These are phyloP conservation scores for Apodemus agrarius DNA, from an alignment of 2,797 vertebrate genomes.

Conservation along the genomic window DNA sequence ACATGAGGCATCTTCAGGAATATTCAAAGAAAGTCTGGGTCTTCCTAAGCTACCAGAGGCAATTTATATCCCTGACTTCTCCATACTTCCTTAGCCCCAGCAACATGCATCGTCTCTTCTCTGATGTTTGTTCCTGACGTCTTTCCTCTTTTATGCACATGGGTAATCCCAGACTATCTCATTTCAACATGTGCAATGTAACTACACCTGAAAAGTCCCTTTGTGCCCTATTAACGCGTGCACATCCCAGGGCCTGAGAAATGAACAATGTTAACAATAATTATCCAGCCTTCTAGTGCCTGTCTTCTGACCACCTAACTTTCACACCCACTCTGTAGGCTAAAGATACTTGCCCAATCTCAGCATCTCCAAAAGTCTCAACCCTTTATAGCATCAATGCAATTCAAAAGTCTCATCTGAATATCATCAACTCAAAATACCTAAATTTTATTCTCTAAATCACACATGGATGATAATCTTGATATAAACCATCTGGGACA, in stretches of 20 bases:
- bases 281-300: background rate
- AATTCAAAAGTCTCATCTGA: conserved; percentile 55
- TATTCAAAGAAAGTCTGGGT: background rate
- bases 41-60: background rate
- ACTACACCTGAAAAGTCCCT: background rate
- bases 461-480: conserved; percentile 10
- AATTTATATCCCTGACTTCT: background rate
- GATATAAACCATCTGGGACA: conserved; percentile 14
- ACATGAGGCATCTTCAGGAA: background rate
- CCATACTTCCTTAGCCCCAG: background rate
- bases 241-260: background rate
- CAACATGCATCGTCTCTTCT: background rate
- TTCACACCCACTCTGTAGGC: background rate
- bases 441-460: conserved; percentile 53
- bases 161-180: conserved; percentile 6
- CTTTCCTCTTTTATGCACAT: background rate
- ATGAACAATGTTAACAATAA: background rate
- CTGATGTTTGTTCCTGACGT: background rate
- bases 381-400: background rate
- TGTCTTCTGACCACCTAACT: background rate
- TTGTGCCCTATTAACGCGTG: background rate
- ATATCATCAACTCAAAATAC: conserved; percentile 49
- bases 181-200: conserved; percentile 14
- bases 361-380: conserved; percentile 9
- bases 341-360: conserved; percentile 38